Base-by-base conservation (phyloP, 2,113 vertebrate genomes). In the Agapornis roseicollis region DNA sequence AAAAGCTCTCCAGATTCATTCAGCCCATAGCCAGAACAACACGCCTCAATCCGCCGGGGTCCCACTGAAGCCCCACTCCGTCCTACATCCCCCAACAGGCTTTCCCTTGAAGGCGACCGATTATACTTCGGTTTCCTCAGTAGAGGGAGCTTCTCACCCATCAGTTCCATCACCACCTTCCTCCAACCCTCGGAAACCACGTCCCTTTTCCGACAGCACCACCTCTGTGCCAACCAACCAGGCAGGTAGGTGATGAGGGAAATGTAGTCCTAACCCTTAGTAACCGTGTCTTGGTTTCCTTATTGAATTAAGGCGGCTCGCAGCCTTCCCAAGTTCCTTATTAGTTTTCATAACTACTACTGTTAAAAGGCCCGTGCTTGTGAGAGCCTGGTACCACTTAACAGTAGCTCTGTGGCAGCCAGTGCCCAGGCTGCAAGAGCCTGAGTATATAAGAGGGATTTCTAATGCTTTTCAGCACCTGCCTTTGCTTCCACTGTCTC, bases 141-240 rank as follows among this genome's bases (percentile, higher is more conserved):
- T 10, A 97, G 96, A 96, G 96, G 96, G 95, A 97, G 96, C 95
- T 97, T 96, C 93, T 93, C 80, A 37, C 95, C 5, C 74, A 71
- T 33, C 82, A 37, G 14, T 83, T 56, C 5, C 85, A 93, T 28
- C 91, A 52, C 24, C 80, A 16, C 64, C 7, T 70, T 68, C 35
- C 58, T 80, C 31, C 10, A 86, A 0, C 42, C 35, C 49, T 70
- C 63, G 5, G 66, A 49, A 73, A 44, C 7, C 4, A 4, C 11
- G 0, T 61, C 71, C 42, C 1, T 4, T 18, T 73, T 37, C 82
- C 8, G 37, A 17, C 55, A 64, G 61, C 2, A n/a, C n/a, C 47
- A 11, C 60, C 41, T 49, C 69, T 25, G 29, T 3, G 18, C 53
- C 39, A 69, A 55, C 16, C 9, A 4, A 13, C 3, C 1, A 0